A percentile compares a stretch with the other conserved stretches of the same genome.
Conservation (phyloP, 2,113 vertebrate genomes). For the Scomber scombrus region DNA sequence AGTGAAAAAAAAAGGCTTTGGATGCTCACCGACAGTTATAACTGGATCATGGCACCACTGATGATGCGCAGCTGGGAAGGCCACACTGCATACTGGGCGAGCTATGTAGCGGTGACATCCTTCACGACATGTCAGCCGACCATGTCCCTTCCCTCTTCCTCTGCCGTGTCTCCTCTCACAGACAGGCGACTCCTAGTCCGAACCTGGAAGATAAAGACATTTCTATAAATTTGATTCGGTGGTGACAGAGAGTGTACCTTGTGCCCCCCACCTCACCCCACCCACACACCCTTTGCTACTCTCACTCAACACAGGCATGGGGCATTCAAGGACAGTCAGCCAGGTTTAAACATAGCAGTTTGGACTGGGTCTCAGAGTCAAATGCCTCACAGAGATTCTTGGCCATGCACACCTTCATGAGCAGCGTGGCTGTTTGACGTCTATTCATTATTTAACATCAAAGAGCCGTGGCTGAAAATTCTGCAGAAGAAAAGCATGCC, state of each 20-base stretch:
- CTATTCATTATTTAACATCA: conserved; percentile 63
- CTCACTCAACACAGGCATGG: conserved; percentile 6
- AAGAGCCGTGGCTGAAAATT: conserved; percentile 8
- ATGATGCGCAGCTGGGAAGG: conserved; percentile 82
- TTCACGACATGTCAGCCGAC: conserved; percentile 59
- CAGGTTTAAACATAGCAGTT: conserved; percentile 32
- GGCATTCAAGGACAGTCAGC: conserved; percentile 28
- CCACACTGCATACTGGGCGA: conserved; percentile 73
- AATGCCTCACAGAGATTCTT: conserved; percentile 38
- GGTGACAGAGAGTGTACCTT: conserved; percentile 6
- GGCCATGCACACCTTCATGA: conserved; percentile 29
- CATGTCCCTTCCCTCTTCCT: conserved; percentile 33
- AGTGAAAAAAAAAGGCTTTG: neutral
- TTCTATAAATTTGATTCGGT: conserved; percentile 10
- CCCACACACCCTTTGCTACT: neutral
- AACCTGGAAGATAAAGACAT: conserved; percentile 53
- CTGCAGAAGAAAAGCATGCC: conserved; percentile 28
- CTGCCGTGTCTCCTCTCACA: conserved; percentile 22
- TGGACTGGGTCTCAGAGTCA: conserved; percentile 32
- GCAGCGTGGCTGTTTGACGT: conserved; percentile 14
- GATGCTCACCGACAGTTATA: conserved; percentile 91
- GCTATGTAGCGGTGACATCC: conserved; percentile 47
- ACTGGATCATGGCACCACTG: conserved; percentile 92
- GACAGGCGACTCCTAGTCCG: conserved; percentile 24
- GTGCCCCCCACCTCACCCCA: neutral